Evolutionary conservation across 2,113 vertebrate species (phyloP).

Genomic region (Sylvia atricapilla): DNA sequence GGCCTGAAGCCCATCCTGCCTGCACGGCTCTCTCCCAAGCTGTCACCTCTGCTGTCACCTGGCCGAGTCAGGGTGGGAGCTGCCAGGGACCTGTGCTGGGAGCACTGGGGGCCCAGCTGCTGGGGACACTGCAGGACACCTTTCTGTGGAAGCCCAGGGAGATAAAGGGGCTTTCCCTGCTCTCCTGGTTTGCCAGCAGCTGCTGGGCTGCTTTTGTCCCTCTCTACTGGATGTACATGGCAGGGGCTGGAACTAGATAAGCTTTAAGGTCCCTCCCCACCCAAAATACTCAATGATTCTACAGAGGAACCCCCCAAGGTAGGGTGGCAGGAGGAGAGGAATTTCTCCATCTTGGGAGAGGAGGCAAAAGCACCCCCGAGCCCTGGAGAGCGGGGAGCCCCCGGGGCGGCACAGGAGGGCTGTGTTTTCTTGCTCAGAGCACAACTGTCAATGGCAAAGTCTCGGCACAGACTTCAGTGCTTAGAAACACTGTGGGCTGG

Average conservation of each 20-base stretch:
- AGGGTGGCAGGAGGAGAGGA: background rate
- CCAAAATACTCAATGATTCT: background rate
- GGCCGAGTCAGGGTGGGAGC: background rate
- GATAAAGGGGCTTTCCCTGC: background rate
- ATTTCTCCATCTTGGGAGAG: background rate
- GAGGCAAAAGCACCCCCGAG: background rate
- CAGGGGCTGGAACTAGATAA: background rate
- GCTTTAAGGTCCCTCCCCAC: background rate
- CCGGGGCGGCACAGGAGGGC: background rate
- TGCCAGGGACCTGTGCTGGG: background rate
- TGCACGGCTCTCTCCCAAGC: fast-evolving
- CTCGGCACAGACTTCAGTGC: background rate
- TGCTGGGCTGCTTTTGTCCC: background rate
- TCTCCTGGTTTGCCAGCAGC: background rate
- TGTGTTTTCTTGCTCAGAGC: conserved; percentile 22
- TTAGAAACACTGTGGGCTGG: conserved; percentile 41
- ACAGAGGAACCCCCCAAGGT: too few relatives aligned
- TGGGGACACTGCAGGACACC: background rate
- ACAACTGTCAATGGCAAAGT: conserved; percentile 43
- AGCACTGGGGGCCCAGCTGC: background rate
- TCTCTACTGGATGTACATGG: background rate
- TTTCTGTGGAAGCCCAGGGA: background rate
- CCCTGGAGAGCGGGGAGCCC: background rate
- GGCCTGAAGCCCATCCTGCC: background rate
- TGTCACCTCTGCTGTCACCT: background rate